Conservation (phyloP, 2,113 vertebrate species). For the Condylura cristata region DNA sequence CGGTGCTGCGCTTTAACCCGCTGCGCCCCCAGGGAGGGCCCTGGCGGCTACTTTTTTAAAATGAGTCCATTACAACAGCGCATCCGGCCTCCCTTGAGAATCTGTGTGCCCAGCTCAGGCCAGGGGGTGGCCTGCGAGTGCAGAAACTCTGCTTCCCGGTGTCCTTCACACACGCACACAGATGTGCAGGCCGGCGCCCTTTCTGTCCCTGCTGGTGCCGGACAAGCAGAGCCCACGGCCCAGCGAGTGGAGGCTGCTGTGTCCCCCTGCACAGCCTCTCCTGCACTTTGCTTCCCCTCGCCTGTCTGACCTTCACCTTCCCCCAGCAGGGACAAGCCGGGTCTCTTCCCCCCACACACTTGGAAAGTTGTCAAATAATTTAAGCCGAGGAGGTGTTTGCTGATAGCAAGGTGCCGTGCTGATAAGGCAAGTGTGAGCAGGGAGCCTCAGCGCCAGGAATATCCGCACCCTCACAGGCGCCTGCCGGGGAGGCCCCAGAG, state of each 20-base stretch:
- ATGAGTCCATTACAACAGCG: not conserved
- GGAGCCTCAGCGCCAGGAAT: constrained; percentile 28
- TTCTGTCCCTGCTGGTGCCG: too few relatives aligned
- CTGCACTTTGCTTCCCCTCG: constrained; percentile 19
- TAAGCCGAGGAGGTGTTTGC: constrained; percentile 71
- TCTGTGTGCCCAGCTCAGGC: not conserved
- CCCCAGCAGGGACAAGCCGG: constrained; percentile 13
- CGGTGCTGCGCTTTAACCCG: too few relatives aligned
- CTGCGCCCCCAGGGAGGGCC: too few relatives aligned
- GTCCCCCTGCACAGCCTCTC: not conserved
- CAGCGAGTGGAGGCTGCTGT: not conserved
- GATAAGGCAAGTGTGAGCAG: constrained; percentile 68
- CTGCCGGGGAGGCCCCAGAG: not conserved
- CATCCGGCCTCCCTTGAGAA: not conserved
- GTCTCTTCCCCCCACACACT: constrained; percentile 58
- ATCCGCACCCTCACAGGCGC: not conserved
- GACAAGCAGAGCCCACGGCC: not conserved
- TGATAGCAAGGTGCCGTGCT: constrained; percentile 67
- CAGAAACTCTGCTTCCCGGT: not conserved
- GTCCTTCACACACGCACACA: not conserved
- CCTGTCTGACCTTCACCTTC: constrained; percentile 43
- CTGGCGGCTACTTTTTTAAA: too few relatives aligned
- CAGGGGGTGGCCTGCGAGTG: not conserved
- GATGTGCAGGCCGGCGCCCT: not conserved
- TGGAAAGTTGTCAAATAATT: constrained; percentile 74